A percentile compares a stretch with the other conserved stretches of the same genome.
These are phyloP conservation scores for Malurus cyaneus DNA, from an alignment of 2,113 vertebrate species.

Conservation along the genomic window DNA sequence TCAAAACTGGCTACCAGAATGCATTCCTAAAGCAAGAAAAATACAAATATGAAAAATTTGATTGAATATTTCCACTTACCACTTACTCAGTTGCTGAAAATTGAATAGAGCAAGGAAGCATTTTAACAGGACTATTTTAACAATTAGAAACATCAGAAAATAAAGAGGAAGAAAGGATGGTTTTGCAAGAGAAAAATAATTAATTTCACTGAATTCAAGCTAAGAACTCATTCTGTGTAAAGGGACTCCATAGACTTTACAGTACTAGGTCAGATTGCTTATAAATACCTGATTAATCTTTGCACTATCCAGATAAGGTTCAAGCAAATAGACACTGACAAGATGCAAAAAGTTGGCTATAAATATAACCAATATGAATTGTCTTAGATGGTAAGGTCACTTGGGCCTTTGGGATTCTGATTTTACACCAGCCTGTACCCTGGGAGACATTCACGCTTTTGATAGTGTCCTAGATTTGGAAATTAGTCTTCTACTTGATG, in stretches of 20 bases:
- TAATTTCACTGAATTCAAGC: background rate
- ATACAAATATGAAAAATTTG: background rate
- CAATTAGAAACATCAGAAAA: background rate
- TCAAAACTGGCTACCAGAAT: background rate
- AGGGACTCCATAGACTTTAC: background rate
- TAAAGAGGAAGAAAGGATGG: background rate
- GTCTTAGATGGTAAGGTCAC: background rate
- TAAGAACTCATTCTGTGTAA: background rate
- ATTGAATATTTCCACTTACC: background rate
- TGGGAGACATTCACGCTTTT: background rate
- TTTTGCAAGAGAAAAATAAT: background rate
- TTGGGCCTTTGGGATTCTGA: background rate
- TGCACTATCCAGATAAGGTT: background rate
- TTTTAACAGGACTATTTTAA: background rate
- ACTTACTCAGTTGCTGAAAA: background rate
- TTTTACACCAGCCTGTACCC: background rate
- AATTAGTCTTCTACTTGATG: background rate
- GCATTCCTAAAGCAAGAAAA: background rate
- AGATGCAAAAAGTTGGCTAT: background rate
- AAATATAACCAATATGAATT: background rate
- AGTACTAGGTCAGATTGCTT: background rate
- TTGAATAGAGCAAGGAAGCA: background rate
- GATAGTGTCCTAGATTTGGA: background rate
- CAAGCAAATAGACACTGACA: background rate
- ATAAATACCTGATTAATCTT: background rate